These are phyloP conservation scores for Menidia beryllina DNA, from an alignment of 2,113 vertebrate genomes.

Conservation along the genomic window DNA sequence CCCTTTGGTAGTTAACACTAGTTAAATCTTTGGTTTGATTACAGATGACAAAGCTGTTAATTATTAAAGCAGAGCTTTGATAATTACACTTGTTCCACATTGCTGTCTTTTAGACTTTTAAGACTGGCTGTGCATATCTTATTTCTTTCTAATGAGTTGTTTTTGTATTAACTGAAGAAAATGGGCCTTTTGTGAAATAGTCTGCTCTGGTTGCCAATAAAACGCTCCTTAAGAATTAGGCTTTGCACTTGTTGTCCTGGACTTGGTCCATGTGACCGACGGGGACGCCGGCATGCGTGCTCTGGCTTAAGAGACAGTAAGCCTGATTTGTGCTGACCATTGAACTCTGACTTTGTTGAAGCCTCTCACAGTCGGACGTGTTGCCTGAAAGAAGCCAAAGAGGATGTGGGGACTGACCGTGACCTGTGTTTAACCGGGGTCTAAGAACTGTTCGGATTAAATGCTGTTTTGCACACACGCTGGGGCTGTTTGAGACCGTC, in stretches of 20 bases:
- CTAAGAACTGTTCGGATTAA: constrained; percentile 2
- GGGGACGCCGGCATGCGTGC: constrained; percentile 44
- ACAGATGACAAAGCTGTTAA: not conserved
- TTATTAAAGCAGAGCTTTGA: not conserved
- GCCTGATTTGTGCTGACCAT: constrained; percentile 73
- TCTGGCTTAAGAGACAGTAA: constrained; percentile 68
- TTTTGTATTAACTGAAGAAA: not conserved
- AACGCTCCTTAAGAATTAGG: constrained; percentile 45
- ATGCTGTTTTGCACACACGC: constrained; percentile 12
- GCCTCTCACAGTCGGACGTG: constrained; percentile 49
- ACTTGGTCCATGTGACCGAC: constrained; percentile 64
- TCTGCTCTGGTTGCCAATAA: constrained; percentile 14
- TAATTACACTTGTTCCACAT: not conserved
- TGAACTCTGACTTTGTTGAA: constrained; percentile 66
- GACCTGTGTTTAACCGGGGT: constrained; percentile 37
- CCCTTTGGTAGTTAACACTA: not conserved
- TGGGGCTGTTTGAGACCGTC: not conserved
- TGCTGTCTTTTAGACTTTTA: too few species aligned
- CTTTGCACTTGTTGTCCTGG: constrained; percentile 56
- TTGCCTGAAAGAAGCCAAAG: constrained; percentile 16
- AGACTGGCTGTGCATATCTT: not conserved
- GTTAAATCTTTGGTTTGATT: not conserved
- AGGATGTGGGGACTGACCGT: not conserved
- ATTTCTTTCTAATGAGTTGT: too few species aligned
- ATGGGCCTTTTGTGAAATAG: not conserved